Base-by-base conservation (phyloP, 2,113 vertebrate genomes). In the Deroptyus accipitrinus region DNA sequence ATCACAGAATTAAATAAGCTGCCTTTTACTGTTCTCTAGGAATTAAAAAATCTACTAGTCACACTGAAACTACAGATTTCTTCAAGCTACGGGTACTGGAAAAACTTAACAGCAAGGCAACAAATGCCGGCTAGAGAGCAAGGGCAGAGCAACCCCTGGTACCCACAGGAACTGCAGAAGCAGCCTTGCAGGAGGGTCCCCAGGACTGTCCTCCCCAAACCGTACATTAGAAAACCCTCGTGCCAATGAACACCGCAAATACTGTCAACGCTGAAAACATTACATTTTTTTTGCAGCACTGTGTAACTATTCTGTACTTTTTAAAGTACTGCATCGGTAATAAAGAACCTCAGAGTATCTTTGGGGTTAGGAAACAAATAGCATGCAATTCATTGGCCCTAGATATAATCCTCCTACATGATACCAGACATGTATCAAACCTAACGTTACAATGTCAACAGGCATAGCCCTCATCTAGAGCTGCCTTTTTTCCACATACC, bases 121-220 rank as follows among this genome's bases (percentile, higher is more conserved):
- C 4, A 22, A 51, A 7, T 8, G 17, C 5, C 28, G 66, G 70
- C 52, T 9, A 2, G 33, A 51, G 39, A 0, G 0, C 49, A 49
- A 54, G 33, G 55, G 48, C 83, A 79, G 80, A 82, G 86, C 27
- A n/a, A 23, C 49, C 28, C 19, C 37, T 2, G 7, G 35, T 2
- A 35, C 18, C 4, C 6, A 22, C 11, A 24, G 59, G 9, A 69
- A n/a, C 0, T 8, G 86, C 59, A 92, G 82, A 8, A 83, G 83
- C 37, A 79, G 86, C 77, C 49, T 37, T 77, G 63, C 35, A 48
- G 55, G 1, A 2, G n/a, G 35, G 14, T 69, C 61, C 75, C 37
- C 37, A 41, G 41, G 30, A 33, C 17, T 31, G 67, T 7, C 7
- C 33, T 62, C 23, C 55, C 30, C 31, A 77, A 1, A 51, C 11